Conservation (phyloP, 2,888 invertebrate genomes). For the Coleophora deauratella region DNA sequence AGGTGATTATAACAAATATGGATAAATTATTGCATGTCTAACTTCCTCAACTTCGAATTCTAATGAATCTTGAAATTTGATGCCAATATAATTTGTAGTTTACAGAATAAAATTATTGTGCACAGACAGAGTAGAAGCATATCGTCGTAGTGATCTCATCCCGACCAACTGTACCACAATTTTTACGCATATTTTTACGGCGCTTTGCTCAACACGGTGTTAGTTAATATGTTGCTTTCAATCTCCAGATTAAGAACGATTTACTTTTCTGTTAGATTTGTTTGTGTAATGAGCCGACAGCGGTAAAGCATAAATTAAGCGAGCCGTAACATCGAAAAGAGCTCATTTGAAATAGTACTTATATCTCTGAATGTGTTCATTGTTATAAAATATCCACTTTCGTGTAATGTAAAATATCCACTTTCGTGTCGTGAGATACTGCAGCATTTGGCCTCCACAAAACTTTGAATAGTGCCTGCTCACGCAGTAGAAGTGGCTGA, state of each 20-base stretch:
- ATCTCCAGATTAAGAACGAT: slow-evolving; percentile 19
- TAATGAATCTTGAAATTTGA: too few relatives aligned
- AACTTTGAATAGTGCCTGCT: slow-evolving; percentile 6
- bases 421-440: not conserved
- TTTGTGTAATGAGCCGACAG: slow-evolving; percentile 11
- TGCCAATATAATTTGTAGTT: too few relatives aligned
- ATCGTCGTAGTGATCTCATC: slow-evolving; percentile 7
- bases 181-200: slow-evolving; percentile 44
- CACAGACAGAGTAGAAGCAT: slow-evolving; percentile 33
- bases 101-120: slow-evolving; percentile 8
- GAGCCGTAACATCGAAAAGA: too few relatives aligned
- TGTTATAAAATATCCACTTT: too few relatives aligned
- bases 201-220: slow-evolving; percentile 16
- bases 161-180: too few relatives aligned
- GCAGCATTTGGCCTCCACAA: slow-evolving; percentile 9
- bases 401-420: too few relatives aligned
- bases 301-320: too few relatives aligned
- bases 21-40: too few relatives aligned
- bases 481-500: slow-evolving; percentile 10
- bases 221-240: slow-evolving; percentile 22
- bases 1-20: too few relatives aligned
- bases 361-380: too few relatives aligned
- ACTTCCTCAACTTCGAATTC: too few relatives aligned
- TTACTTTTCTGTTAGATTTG: slow-evolving; percentile 15
- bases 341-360: too few relatives aligned